phyloP scores from a whole-genome alignment of 64 coral and sea anemone genomes.

The Porites australiensis region DNA sequence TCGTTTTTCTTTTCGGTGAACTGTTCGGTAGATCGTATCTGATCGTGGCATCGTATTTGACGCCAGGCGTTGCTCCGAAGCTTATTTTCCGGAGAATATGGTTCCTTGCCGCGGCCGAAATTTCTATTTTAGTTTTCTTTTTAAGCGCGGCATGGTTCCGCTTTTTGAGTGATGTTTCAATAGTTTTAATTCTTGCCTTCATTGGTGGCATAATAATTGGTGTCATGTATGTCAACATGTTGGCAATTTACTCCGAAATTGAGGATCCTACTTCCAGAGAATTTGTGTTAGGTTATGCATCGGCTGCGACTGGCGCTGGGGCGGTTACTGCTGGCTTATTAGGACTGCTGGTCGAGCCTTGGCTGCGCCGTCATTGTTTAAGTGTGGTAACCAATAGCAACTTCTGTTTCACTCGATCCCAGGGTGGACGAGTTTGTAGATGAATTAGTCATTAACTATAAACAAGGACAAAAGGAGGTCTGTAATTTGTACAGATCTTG shows the following conservation, averaged over 20 bases:
- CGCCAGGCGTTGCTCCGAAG: constrained; percentile 55
- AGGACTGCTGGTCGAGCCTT: constrained; percentile 80
- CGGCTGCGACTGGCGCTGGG: constrained; percentile 83
- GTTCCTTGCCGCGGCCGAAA: constrained; percentile 62
- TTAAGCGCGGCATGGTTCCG: constrained; percentile 85
- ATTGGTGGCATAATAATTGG: constrained; percentile 86
- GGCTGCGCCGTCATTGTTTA: constrained; percentile 89
- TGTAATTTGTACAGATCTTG: not conserved
- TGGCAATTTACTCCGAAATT: constrained; percentile 78
- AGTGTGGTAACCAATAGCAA: constrained; percentile 50
- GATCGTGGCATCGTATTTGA: constrained; percentile 67
- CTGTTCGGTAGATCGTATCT: constrained; percentile 90
- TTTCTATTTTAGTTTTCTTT: constrained; percentile 76
- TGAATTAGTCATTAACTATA: not conserved
- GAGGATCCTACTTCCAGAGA: constrained; percentile 68
- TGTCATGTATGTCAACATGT: constrained; percentile 89
- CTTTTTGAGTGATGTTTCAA: constrained; percentile 73
- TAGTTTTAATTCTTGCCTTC: constrained; percentile 71
- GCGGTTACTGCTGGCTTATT: constrained; percentile 83
- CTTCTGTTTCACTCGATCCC: constrained; percentile 84
- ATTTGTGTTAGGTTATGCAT: constrained; percentile 88
- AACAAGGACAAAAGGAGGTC: not conserved
- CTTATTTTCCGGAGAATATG: constrained; percentile 77
- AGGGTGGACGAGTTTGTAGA: constrained; percentile 28
- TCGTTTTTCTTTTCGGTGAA: constrained; percentile 85